Conservation (phyloP, 2,888 invertebrate species). For the Eueremaeus valkanovi region DNA sequence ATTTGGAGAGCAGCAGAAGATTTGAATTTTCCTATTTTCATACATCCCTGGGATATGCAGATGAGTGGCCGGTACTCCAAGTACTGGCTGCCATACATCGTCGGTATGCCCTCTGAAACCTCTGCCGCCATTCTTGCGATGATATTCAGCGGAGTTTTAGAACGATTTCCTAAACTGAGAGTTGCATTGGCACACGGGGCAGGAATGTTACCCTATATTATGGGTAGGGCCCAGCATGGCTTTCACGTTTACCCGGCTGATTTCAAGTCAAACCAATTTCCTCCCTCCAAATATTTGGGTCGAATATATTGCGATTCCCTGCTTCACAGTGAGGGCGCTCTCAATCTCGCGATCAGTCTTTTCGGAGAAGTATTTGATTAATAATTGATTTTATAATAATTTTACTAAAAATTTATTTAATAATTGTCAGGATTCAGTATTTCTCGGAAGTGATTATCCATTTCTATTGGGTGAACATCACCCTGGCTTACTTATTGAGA, state of each 20-base stretch:
- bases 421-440: conserved; percentile 53
- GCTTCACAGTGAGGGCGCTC: conserved; percentile 56
- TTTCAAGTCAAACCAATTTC: conserved; percentile 51
- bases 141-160: conserved; percentile 58
- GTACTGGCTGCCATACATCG: conserved; percentile 60
- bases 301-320: conserved; percentile 57
- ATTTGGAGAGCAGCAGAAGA: conserved; percentile 58
- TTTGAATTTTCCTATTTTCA: conserved; percentile 56
- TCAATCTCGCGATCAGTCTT: conserved; percentile 55
- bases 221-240: conserved; percentile 58
- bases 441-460: conserved; percentile 60
- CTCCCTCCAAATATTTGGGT: conserved; percentile 54
- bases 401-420: conserved; percentile 32
- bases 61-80: conserved; percentile 55
- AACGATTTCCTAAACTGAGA: conserved; percentile 55
- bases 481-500: conserved; percentile 55
- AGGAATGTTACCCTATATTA: conserved; percentile 58
- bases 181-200: conserved; percentile 59
- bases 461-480: conserved; percentile 58
- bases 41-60: conserved; percentile 61
- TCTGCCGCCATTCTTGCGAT: conserved; percentile 57
- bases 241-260: conserved; percentile 43
- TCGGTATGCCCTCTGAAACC: conserved; percentile 60
- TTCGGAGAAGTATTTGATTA: conserved; percentile 54
- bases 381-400: background rate